phyloP scores from a whole-genome alignment of 2,113 vertebrate species.

The Columba janthina region DNA sequence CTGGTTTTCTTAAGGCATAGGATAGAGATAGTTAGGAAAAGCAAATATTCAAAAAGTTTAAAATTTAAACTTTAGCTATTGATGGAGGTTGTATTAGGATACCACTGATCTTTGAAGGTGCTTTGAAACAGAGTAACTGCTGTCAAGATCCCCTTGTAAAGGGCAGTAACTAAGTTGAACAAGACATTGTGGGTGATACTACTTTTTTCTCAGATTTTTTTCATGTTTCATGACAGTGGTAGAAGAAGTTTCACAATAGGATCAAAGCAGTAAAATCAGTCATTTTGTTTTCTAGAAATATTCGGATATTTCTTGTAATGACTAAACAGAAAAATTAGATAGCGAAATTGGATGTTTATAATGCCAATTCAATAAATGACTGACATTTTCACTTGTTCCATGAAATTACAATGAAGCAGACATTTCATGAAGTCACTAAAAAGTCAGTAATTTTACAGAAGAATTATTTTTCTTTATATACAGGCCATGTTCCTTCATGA shows the following conservation, averaged over 20 bases:
- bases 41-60: not conserved
- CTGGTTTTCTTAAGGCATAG: not conserved
- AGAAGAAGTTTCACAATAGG: not conserved
- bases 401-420: not conserved
- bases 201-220: not conserved
- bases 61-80: not conserved
- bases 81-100: not conserved
- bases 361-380: not conserved
- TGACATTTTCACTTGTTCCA: not conserved
- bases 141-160: not conserved
- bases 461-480: not conserved
- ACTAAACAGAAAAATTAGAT: not conserved
- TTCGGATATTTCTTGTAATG: not conserved
- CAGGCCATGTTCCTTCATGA: accelerated
- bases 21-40: not conserved
- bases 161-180: not conserved
- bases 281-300: not conserved
- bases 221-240: not conserved
- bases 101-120: not conserved
- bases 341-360: not conserved
- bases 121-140: not conserved
- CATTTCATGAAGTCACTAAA: not conserved
- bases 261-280: not conserved
- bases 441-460: not conserved
- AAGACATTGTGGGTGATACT: not conserved